These are phyloP conservation scores for Ostrea denselamellosa DNA, from an alignment of 1,140 invertebrate species.

Conservation along the genomic window DNA sequence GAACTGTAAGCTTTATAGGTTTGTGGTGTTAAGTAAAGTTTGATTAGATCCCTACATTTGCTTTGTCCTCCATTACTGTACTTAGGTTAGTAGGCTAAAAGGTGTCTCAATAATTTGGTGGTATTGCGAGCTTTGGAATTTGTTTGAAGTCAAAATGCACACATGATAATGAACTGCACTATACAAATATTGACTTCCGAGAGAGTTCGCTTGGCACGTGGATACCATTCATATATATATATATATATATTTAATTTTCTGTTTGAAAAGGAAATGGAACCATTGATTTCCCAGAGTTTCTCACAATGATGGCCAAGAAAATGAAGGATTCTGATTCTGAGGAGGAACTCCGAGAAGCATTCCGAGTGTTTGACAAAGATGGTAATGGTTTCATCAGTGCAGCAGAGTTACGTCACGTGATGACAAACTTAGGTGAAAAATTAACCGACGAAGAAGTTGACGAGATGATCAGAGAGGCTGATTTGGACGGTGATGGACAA, in stretches of 20 bases:
- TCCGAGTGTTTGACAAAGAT: slow-evolving; percentile 82
- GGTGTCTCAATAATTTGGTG: too few relatives aligned
- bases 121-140: too few relatives aligned
- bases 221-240: too few relatives aligned
- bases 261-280: slow-evolving; percentile 35
- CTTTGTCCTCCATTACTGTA: too few relatives aligned
- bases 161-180: too few relatives aligned
- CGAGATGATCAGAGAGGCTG: slow-evolving; percentile 94
- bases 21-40: too few relatives aligned
- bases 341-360: slow-evolving; percentile 97
- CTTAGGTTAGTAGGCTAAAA: too few relatives aligned
- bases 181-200: too few relatives aligned
- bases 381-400: slow-evolving; percentile 83
- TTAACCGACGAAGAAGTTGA: slow-evolving; percentile 80
- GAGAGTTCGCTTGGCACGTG: too few relatives aligned
- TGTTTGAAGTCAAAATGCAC: too few relatives aligned
- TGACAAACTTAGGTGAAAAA: slow-evolving; percentile 82
- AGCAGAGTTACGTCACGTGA: slow-evolving; percentile 48
- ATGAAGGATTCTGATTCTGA: slow-evolving; percentile 99
- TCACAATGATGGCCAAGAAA: slow-evolving; percentile 99
- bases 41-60: too few relatives aligned
- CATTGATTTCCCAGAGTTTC: slow-evolving; percentile 96
- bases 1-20: too few relatives aligned
- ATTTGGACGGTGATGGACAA: slow-evolving; percentile 33
- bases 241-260: background rate